Base-by-base conservation (phyloP, 2,888 invertebrate genomes). In the Dasypogon diadema region DNA sequence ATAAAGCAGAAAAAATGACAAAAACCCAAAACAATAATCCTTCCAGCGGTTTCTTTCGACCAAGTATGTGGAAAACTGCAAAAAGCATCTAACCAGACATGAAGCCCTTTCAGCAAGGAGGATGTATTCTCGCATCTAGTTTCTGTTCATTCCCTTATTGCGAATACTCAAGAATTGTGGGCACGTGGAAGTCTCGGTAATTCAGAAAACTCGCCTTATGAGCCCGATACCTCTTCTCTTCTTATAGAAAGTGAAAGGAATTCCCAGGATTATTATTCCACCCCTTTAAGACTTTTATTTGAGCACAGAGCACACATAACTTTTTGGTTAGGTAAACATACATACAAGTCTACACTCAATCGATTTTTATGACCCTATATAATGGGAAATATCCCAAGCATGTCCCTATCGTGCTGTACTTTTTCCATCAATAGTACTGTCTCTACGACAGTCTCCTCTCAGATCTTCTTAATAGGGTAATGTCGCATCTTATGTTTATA, bases 401-500 rank as follows among this genome's bases (percentile, higher is more conserved):
- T 46, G 65, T 48, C 46, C 48, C 22, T 37, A 24, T 46, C 46
- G 16, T 22, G 16, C 24, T 65, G 46, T 22, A 12, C 42, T 42
- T 42, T n/a, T 42, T n/a, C 2, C 8, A 6, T 12, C n/a, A 6
- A 42, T 3, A 0, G 42, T 42, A 3, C 24, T 3, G 46, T 46
- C 22, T 14, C 22, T 22, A 14, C 46, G 46, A 63, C 37, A 12
- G 34, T 12, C n/a, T 12, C 42, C 21, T 4, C 21, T 42, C 63
- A 14, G 63, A 46, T 65, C 65, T 22, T 46, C 48, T 22, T 42
- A 65, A 46, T 65, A 65, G 65, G 8, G 65, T 46, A 46, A 65
- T 65, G 24, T 24, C 46, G 65, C 42, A 65, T 65, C 65, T 65
- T 24, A 65, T 65, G 48, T 65, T 65, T 65, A 65, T 65, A 65